These are phyloP conservation scores for Stercorarius parasiticus DNA, from an alignment of 2,113 vertebrate genomes.

Conservation along the genomic window DNA sequence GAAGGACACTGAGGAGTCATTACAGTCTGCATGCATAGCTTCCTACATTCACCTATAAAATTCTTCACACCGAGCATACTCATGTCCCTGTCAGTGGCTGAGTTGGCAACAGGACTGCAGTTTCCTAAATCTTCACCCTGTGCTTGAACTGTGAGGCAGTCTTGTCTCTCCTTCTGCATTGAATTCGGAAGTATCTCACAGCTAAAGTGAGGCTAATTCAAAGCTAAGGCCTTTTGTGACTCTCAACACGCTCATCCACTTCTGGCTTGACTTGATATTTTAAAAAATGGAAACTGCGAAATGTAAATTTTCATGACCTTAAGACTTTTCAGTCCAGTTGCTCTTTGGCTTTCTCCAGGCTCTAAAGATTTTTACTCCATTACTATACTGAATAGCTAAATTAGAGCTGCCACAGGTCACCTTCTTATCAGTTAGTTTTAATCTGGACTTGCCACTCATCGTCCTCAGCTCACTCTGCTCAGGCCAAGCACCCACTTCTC, in stretches of 20 bases:
- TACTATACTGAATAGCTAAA: neutral
- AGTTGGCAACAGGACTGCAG: neutral
- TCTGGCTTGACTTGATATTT: neutral
- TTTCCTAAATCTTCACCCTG: neutral
- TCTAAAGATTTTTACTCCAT: neutral
- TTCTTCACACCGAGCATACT: neutral
- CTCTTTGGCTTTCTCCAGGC: neutral
- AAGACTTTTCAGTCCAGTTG: neutral
- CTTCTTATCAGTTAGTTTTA: neutral
- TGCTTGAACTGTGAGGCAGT: neutral
- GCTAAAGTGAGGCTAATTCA: neutral
- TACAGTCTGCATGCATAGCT: neutral
- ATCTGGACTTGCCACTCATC: neutral
- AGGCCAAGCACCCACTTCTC: neutral
- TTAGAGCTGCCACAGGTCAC: neutral
- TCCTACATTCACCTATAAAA: neutral
- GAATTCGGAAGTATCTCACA: neutral
- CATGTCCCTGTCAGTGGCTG: rapidly evolving
- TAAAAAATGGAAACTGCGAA: neutral
- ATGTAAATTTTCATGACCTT: neutral
- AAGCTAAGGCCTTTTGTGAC: neutral
- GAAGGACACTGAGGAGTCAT: neutral
- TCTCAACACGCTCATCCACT: neutral
- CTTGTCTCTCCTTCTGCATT: neutral
- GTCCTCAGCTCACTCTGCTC: neutral